A percentile compares a stretch with the other conserved stretches of the same genome.
These are phyloP conservation scores for Crossocerus cetratus DNA, from an alignment of 2,888 invertebrate genomes.

Conservation along the genomic window DNA sequence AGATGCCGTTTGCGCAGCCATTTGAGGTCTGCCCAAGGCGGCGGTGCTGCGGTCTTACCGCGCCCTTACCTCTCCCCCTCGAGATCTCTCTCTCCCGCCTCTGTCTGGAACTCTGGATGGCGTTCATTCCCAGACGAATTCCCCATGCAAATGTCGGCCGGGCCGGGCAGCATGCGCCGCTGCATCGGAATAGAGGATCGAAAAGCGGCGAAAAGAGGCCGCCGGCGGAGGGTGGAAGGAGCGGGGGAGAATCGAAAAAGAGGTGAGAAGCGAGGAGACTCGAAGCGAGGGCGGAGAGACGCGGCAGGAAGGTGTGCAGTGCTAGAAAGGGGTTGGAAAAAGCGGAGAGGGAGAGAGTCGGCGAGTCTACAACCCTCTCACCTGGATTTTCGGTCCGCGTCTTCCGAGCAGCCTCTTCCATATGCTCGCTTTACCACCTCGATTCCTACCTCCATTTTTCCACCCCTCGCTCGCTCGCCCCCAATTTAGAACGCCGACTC, in stretches of 20 bases:
- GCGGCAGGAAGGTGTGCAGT: neutral
- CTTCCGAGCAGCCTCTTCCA: constrained; percentile 6
- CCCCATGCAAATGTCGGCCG: constrained; percentile 39
- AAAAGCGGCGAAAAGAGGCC: too few species aligned
- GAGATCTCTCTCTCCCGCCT: too few species aligned
- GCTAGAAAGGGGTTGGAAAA: too few species aligned
- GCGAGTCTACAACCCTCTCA: constrained; percentile 20
- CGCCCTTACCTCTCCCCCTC: too few species aligned
- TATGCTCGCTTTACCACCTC: neutral
- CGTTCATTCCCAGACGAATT: constrained; percentile 7
- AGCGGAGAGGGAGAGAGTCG: too few species aligned
- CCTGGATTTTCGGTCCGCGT: constrained; percentile 38
- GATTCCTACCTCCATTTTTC: neutral
- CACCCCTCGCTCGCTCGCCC: neutral
- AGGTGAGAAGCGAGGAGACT: too few species aligned
- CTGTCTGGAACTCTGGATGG: too few species aligned
- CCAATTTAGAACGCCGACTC: neutral
- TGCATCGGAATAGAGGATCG: too few species aligned
- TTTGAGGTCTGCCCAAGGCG: constrained; percentile 1
- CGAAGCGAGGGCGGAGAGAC: neutral
- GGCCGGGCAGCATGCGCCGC: too few species aligned
- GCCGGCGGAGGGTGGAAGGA: too few species aligned
- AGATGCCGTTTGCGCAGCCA: neutral
- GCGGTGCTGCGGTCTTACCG: constrained; percentile 15
- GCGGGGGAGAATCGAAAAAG: too few species aligned